phyloP scores from a whole-genome alignment of 2,113 vertebrate species.

The Oceanites oceanicus region DNA sequence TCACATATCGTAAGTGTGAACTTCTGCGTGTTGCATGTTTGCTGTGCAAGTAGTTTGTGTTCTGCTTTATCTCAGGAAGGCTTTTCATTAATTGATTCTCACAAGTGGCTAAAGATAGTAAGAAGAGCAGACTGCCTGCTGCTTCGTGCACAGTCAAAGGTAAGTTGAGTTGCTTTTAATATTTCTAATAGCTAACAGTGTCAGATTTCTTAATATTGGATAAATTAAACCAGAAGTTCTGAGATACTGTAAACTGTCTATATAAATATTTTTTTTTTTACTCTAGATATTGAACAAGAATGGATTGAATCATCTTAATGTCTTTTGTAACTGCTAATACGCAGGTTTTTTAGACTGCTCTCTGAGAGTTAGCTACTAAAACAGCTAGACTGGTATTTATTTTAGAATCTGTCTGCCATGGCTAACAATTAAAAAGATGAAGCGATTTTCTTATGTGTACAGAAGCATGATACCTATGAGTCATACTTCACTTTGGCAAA shows the following conservation, averaged over 20 bases:
- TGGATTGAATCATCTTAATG: neutral
- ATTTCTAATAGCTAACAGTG: neutral
- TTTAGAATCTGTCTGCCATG: neutral
- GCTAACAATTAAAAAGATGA: neutral
- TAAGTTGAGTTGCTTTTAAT: slow-evolving; percentile 2
- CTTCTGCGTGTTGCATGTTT: neutral
- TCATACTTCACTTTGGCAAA: neutral
- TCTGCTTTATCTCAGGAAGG: slow-evolving; percentile 83
- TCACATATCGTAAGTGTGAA: neutral
- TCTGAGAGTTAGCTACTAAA: neutral
- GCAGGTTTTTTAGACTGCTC: neutral
- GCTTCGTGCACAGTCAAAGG: slow-evolving; percentile 80
- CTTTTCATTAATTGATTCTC: slow-evolving; percentile 80
- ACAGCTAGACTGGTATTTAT: neutral
- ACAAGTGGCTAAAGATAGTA: slow-evolving; percentile 82
- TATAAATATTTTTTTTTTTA: neutral
- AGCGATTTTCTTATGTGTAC: neutral
- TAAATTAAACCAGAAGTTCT: neutral
- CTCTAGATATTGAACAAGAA: neutral
- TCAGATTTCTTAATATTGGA: neutral
- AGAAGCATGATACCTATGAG: neutral
- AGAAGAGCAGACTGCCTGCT: slow-evolving; percentile 86
- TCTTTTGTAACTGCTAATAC: neutral
- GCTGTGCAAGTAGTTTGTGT: neutral
- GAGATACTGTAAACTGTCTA: neutral